These are phyloP conservation scores for Mantis religiosa DNA, from an alignment of 2,888 invertebrate species.

Conservation along the genomic window DNA sequence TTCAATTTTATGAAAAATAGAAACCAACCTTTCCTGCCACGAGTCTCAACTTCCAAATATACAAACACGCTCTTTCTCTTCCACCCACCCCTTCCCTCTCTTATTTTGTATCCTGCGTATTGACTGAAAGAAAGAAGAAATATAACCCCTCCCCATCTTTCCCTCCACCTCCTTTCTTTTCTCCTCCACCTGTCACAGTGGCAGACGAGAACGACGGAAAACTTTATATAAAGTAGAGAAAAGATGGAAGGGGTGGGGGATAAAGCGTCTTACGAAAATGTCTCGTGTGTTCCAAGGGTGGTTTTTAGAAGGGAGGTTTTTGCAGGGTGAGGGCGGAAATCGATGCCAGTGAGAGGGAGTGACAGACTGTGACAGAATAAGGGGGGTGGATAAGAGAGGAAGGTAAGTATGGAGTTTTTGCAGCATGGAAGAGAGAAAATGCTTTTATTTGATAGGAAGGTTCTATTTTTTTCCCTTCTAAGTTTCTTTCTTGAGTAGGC, in stretches of 20 bases:
- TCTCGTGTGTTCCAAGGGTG: constrained; percentile 21
- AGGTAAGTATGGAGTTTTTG: background rate
- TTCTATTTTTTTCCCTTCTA: background rate
- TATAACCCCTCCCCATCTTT: constrained; percentile 7
- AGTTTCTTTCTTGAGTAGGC: background rate
- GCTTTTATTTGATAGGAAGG: background rate
- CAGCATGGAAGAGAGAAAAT: background rate
- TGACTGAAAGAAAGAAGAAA: constrained; percentile 26
- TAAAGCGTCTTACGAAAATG: constrained; percentile 18
- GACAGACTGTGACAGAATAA: constrained; percentile 46
- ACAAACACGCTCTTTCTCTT: constrained; percentile 23
- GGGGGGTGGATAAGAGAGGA: constrained; percentile 11
- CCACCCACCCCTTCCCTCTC: constrained; percentile 17
- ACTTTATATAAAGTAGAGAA: constrained; percentile 28
- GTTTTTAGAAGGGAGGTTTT: constrained; percentile 5
- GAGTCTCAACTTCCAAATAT: constrained; percentile 19
- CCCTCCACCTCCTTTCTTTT: background rate
- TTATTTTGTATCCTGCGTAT: constrained; percentile 24
- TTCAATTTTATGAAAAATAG: constrained; percentile 26
- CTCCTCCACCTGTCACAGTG: constrained; percentile 28
- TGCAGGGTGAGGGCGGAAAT: constrained; percentile 10
- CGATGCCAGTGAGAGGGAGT: constrained; percentile 32
- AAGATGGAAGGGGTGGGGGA: constrained; percentile 18
- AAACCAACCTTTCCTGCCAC: constrained; percentile 15
- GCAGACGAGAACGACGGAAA: constrained; percentile 24